These are phyloP conservation scores for Seira ritae DNA, from an alignment of 2,888 invertebrate genomes.

Conservation along the genomic window DNA sequence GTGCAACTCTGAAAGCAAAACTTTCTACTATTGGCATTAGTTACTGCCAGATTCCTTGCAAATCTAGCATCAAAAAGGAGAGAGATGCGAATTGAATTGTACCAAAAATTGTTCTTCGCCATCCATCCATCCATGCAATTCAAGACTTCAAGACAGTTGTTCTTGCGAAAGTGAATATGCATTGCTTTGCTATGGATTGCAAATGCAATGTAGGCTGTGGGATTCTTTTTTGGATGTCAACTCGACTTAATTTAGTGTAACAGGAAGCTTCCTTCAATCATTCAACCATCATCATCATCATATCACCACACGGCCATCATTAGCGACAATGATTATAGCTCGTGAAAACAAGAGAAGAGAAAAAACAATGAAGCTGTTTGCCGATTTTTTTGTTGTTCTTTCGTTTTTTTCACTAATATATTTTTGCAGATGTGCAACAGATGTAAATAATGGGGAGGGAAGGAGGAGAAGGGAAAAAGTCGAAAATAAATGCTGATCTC, in stretches of 20 bases:
- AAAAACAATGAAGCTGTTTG: constrained; percentile 33
- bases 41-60: constrained; percentile 51
- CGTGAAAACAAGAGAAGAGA: background rate
- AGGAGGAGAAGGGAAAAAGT: background rate
- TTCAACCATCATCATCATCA: constrained; percentile 28
- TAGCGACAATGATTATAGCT: constrained; percentile 11
- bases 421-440: constrained; percentile 44
- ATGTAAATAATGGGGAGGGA: constrained; percentile 20
- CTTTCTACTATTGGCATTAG: constrained; percentile 11
- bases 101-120: background rate
- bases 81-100: constrained; percentile 24
- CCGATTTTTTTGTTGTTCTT: background rate
- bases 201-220: background rate
- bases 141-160: too few relatives aligned
- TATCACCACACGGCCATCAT: constrained; percentile 13
- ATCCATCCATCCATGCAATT: too few relatives aligned
- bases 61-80: constrained; percentile 47
- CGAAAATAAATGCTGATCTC: constrained; percentile 43
- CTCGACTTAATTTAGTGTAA: constrained; percentile 14
- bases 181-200: background rate
- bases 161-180: too few relatives aligned
- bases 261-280: constrained; percentile 44
- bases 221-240: background rate
- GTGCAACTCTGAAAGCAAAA: constrained; percentile 3
- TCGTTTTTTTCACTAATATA: background rate